Conservation (phyloP, 2,888 invertebrate genomes). For the Enoplolaimus lenunculus region DNA sequence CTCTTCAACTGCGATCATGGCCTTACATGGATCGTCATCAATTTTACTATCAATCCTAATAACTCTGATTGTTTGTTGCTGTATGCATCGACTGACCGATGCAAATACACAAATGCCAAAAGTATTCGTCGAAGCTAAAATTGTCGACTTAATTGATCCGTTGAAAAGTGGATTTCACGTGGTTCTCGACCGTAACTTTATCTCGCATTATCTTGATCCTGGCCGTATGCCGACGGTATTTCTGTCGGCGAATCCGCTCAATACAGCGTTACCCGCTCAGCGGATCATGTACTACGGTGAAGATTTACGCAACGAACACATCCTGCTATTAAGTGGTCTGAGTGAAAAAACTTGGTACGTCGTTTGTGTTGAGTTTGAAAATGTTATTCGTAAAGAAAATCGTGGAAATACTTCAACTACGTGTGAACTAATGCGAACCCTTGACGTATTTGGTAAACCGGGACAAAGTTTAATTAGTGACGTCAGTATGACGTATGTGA, state of each 20-base stretch:
- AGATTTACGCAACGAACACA: background rate
- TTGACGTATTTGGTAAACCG: constrained; percentile 5
- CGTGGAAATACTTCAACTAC: background rate
- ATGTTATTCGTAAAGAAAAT: constrained; percentile 3
- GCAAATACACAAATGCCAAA: background rate
- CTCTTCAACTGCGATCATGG: too few species aligned
- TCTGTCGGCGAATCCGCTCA: background rate
- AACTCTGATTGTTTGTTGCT: too few species aligned
- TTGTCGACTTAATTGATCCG: constrained; percentile 2
- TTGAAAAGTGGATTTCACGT: background rate
- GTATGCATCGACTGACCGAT: too few species aligned
- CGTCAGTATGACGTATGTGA: background rate
- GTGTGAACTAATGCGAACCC: constrained; percentile 1
- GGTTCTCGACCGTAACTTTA: background rate
- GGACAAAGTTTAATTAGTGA: background rate
- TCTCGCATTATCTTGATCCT: background rate
- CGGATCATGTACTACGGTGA: constrained; percentile 1
- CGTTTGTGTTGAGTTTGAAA: constrained; percentile 14
- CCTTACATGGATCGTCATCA: too few species aligned
- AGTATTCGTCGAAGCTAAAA: background rate
- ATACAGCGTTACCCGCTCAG: background rate
- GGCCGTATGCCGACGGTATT: constrained; percentile 3
- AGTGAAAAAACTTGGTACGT: background rate
- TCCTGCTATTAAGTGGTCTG: background rate
- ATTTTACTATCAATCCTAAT: too few species aligned